Evolutionary conservation across 1,140 invertebrate species (phyloP).

Genomic region (Rhizoglyphus robini): DNA sequence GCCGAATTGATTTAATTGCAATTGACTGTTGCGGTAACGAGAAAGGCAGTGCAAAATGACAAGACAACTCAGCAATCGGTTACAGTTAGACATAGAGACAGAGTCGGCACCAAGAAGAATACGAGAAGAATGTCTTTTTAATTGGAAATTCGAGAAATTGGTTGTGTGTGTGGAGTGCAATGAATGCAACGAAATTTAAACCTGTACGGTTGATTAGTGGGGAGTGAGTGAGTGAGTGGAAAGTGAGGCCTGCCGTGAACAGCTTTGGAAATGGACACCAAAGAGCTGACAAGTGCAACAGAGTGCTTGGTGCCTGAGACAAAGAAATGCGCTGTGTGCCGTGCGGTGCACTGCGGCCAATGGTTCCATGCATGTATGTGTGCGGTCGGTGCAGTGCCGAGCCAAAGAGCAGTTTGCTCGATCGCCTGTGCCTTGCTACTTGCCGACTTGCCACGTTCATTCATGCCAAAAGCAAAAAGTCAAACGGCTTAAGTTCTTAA

Average conservation of each 20-base stretch:
- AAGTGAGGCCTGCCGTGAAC: background rate
- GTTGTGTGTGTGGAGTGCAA: background rate
- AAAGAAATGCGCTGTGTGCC: conserved; percentile 7
- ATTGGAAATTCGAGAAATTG: conserved; percentile 8
- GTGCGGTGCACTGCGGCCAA: background rate
- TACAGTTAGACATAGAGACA: too few species aligned
- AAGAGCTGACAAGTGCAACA: background rate
- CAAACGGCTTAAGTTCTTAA: conserved; percentile 15
- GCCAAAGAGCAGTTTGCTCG: background rate
- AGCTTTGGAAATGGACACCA: conserved; percentile 1
- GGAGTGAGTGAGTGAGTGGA: background rate
- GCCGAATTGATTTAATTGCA: too few species aligned
- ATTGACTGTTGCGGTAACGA: too few species aligned
- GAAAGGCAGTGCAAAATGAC: too few species aligned
- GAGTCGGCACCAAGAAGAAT: too few species aligned
- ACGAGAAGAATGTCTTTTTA: conserved; percentile 14
- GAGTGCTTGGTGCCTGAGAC: background rate
- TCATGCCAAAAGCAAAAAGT: conserved; percentile 5
- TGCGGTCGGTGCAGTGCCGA: background rate
- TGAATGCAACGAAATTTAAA: background rate
- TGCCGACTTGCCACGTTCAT: background rate
- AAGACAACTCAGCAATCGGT: too few species aligned
- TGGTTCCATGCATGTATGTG: background rate
- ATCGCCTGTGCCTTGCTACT: background rate
- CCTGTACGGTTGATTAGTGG: conserved; percentile 3